Evolutionary conservation across 1,140 invertebrate genomes (phyloP), one percentile per base, ranked within the genome.

Genomic region (Oncopeltus fasciatus): DNA sequence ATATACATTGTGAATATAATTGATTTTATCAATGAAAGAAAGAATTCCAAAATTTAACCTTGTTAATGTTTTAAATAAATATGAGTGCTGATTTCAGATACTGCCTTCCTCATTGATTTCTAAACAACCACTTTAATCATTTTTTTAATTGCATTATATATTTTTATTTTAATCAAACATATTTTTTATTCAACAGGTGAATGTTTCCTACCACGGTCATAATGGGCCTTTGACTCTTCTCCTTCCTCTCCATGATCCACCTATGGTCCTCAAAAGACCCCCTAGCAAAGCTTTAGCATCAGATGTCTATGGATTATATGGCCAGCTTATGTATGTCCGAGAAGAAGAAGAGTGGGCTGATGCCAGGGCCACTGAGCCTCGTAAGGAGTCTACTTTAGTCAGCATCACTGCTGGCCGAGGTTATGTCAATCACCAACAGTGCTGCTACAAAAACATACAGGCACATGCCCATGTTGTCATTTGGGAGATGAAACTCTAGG

Each of bases 181-280:
- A n/a, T n/a, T n/a, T n/a, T n/a, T n/a, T n/a, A n/a, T n/a, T n/a
- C n/a, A n/a, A 8, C 21, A 53, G 49, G 49, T 65, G 0, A 92
- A 87, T 64, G 90, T 96, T 24, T 92, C 92, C 0, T 91, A 89
- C 68, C 93, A 97, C 73, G 89, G 89, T 0, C 92, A 95, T 70
- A 86, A 85, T 26, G 92, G 92, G 0, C 89, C 92, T 0, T 90
- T 96, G 16, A 89, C 86, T 8, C 90, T 94, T 70, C 74, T 95
- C 0, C 73, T 94, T 29, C 84, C 87, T 0, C 75, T 95, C n/a
- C 80, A 86, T 64, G 68, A 69, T 56, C 68, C 69, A 8, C 68
- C 70, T 1, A 69, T 68, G 8, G 61, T 68, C 11, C 57, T 67
- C 12, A 70, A 70, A 60, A 57, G 67, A 3, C 67, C 68, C 1